Conservation (phyloP, 2,797 vertebrate species). For the Pseudocheirus occidentalis region DNA sequence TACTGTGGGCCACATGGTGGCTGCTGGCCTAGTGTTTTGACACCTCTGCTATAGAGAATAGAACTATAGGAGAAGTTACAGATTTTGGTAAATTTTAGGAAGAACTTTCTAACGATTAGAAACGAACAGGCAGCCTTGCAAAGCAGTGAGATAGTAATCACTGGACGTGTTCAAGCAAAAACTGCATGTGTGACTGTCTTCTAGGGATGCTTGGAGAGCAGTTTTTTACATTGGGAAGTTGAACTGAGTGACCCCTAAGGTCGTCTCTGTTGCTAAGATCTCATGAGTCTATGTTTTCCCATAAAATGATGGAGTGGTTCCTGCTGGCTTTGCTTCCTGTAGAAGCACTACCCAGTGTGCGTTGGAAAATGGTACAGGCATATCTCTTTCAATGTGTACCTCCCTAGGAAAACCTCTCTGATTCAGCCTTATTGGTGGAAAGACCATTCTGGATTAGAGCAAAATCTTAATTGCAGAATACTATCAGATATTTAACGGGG, state of each 20-base stretch:
- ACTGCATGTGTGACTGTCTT: constrained; percentile 3
- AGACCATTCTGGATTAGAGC: not conserved
- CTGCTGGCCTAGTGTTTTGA: not conserved
- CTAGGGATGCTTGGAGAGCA: constrained; percentile 28
- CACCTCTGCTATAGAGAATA: not conserved
- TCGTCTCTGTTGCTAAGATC: not conserved
- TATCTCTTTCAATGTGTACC: not conserved
- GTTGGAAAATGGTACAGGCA: constrained; percentile 11
- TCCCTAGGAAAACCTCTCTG: not conserved
- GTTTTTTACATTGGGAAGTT: constrained; percentile 43
- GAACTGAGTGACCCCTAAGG: constrained; percentile 14
- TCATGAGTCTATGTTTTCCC: constrained; percentile 50
- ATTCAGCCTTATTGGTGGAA: not conserved
- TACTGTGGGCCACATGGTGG: not conserved
- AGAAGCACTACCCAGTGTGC: constrained; percentile 32
- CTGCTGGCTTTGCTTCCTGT: constrained; percentile 53
- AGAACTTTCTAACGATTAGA: not conserved
- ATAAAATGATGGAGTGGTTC: constrained; percentile 55
- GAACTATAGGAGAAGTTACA: not conserved
- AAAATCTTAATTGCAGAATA: not conserved
- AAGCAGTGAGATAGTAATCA: not conserved
- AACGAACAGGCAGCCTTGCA: not conserved
- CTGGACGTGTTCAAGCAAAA: not conserved
- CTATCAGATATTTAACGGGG: not conserved
- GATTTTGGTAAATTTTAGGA: not conserved